Evolutionary conservation across 1,140 invertebrate species (phyloP).

Genomic region (Spodoptera frugiperda): DNA sequence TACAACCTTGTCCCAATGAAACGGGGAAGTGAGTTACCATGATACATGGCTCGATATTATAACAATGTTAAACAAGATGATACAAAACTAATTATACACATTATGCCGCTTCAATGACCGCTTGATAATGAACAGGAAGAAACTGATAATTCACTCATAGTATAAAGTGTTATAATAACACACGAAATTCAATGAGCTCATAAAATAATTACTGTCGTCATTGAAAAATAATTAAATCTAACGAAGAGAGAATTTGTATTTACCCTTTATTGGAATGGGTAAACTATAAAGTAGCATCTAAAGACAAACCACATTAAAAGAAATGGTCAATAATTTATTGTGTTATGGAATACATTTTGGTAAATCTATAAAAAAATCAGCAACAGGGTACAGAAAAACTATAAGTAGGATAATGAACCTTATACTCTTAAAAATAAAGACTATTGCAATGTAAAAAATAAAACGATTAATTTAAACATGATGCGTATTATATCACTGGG

Average conservation of each 20-base stretch:
- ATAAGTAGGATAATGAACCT: too few relatives aligned
- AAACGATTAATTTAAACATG: too few relatives aligned
- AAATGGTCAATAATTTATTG: too few relatives aligned
- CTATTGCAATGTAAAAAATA: too few relatives aligned
- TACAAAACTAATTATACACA: conserved; percentile 40
- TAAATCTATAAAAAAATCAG: too few relatives aligned
- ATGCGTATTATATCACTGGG: too few relatives aligned
- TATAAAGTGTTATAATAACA: conserved; percentile 25
- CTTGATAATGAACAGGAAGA: conserved; percentile 51
- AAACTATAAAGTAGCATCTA: too few relatives aligned
- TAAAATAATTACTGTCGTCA: conserved; percentile 5
- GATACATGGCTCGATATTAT: not conserved
- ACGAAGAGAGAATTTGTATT: not conserved
- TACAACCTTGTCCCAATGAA: not conserved
- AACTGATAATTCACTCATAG: conserved; percentile 27
- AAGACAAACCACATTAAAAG: too few relatives aligned
- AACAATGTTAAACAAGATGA: conserved; percentile 30
- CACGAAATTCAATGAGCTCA: conserved; percentile 26
- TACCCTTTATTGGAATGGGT: too few relatives aligned
- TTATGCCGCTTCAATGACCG: conserved; percentile 48
- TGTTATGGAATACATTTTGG: too few relatives aligned
- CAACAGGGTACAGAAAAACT: too few relatives aligned
- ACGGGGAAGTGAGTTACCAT: not conserved
- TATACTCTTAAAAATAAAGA: too few relatives aligned
- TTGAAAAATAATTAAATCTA: not conserved